A percentile compares a stretch with the other conserved stretches of the same genome.
Evolutionary conservation across 1,140 invertebrate genomes (phyloP).

Genomic region (Macrobrachium nipponense): DNA sequence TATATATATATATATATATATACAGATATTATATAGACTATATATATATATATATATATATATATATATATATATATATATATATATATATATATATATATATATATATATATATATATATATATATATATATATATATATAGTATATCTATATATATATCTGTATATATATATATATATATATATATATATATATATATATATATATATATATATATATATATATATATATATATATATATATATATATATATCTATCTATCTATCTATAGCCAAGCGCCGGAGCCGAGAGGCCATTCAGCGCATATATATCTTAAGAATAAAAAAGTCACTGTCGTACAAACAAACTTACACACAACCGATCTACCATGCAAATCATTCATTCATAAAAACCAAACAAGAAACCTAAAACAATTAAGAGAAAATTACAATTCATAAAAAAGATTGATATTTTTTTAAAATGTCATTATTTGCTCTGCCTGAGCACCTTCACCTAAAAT

Average conservation of each 20-base stretch:
- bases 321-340: too few species aligned
- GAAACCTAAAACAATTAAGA: too few species aligned
- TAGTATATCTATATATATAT: neutral
- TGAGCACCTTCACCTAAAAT: too few species aligned
- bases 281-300: too few species aligned
- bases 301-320: too few species aligned
- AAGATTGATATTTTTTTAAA: too few species aligned
- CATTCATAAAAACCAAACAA: too few species aligned
- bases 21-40: constrained; percentile 4
- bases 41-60: constrained; percentile 12
- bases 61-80: neutral
- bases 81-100: too few species aligned
- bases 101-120: neutral
- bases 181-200: constrained; percentile 11
- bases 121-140: constrained; percentile 5
- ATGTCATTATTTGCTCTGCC: too few species aligned
- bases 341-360: too few species aligned
- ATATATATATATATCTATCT: neutral
- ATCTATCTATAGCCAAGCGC: neutral
- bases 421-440: too few species aligned
- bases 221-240: neutral
- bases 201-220: constrained; percentile 6
- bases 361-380: too few species aligned
- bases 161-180: neutral
- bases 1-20: neutral